Evolutionary conservation across 2,797 vertebrate species (phyloP).

Genomic region (Acanthiza pusilla): DNA sequence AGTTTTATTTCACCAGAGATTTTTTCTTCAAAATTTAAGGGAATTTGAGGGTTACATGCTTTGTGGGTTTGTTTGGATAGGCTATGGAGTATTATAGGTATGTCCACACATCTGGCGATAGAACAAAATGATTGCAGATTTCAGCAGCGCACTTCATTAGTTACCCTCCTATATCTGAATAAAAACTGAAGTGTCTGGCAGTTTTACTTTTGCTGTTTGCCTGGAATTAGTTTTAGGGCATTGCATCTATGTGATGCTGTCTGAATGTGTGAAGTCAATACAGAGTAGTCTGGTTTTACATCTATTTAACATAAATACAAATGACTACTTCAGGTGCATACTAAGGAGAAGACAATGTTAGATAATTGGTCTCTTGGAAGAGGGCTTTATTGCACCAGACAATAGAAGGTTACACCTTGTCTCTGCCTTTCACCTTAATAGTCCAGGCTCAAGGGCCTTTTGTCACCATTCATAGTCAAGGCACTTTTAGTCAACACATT

Average conservation of each 20-base stretch:
- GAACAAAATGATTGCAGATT: not conserved
- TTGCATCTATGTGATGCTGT: not conserved
- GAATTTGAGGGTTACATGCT: not conserved
- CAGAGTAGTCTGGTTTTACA: not conserved
- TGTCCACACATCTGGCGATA: not conserved
- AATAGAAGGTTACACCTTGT: not conserved
- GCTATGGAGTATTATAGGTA: not conserved
- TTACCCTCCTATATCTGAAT: not conserved
- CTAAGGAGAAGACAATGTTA: not conserved
- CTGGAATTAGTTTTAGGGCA: not conserved
- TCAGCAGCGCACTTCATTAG: not conserved
- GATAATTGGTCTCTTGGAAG: conserved; percentile 1
- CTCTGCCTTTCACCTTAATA: not conserved
- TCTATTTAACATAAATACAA: conserved; percentile 4
- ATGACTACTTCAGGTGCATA: not conserved
- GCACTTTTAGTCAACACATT: not conserved
- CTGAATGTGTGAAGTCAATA: not conserved
- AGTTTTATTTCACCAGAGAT: not conserved
- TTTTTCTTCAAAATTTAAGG: not conserved
- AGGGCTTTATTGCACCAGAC: not conserved
- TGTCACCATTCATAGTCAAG: not conserved
- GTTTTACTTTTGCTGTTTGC: not conserved
- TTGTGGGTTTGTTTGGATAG: not conserved
- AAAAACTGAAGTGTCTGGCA: not conserved
- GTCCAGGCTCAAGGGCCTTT: not conserved